phyloP scores from a whole-genome alignment of 1,140 invertebrate genomes.

The Pristionchus pacificus region DNA sequence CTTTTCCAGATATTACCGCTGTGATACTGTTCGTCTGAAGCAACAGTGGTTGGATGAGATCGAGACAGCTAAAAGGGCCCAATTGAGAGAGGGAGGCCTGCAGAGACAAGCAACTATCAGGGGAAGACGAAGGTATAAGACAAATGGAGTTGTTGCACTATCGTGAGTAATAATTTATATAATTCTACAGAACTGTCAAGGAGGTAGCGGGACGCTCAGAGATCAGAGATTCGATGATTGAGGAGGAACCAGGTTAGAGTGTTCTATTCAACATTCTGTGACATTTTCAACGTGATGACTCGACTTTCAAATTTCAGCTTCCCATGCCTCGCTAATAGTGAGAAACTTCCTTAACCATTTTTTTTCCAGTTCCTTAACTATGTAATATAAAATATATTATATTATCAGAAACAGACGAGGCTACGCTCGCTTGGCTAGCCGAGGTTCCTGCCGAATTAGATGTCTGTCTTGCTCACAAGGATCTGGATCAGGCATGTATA shows the following conservation, averaged over 20 bases:
- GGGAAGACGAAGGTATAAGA: constrained; percentile 52
- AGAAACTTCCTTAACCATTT: too few relatives aligned
- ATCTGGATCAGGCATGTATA: constrained; percentile 65
- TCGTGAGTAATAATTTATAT: too few relatives aligned
- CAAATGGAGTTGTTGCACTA: too few relatives aligned
- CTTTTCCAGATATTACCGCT: constrained; percentile 37
- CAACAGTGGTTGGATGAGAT: constrained; percentile 91
- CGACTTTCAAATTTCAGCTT: too few relatives aligned
- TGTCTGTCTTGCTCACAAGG: constrained; percentile 90
- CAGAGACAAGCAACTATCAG: constrained; percentile 66
- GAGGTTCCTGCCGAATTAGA: constrained; percentile 91
- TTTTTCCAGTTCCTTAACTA: too few relatives aligned
- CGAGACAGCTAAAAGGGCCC: constrained; percentile 78
- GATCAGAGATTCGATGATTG: constrained; percentile 42
- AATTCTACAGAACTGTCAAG: constrained; percentile 32
- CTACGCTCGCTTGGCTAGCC: constrained; percentile 69
- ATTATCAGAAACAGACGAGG: too few relatives aligned
- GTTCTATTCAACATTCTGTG: too few relatives aligned
- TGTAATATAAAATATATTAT: too few relatives aligned
- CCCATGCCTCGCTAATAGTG: too few relatives aligned
- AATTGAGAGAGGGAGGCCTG: constrained; percentile 55
- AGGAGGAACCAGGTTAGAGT: too few relatives aligned
- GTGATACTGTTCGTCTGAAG: constrained; percentile 62
- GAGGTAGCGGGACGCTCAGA: constrained; percentile 39
- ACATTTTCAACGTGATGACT: too few relatives aligned